Percentiles rank a stretch among this genome's conserved stretches.
These are phyloP conservation scores for Sturmia bella DNA, from an alignment of 2,888 invertebrate species.

Conservation along the genomic window DNA sequence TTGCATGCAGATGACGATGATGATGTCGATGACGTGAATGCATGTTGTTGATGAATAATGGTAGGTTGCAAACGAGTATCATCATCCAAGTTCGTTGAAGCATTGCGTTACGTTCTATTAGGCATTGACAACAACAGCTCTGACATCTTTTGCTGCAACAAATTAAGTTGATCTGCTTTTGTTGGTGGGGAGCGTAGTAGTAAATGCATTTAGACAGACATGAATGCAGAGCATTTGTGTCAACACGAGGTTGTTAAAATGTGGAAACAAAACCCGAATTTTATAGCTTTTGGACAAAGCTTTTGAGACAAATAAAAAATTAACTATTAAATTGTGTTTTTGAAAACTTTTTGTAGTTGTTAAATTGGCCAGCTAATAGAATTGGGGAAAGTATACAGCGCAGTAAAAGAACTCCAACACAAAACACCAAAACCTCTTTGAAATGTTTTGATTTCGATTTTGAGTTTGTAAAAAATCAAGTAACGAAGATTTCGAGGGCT, in stretches of 20 bases:
- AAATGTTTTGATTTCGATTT: too few relatives aligned
- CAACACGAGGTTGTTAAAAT: constrained; percentile 5
- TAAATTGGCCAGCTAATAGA: neutral
- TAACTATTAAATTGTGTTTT: constrained; percentile 17
- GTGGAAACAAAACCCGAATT: neutral
- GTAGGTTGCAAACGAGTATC: constrained; percentile 7
- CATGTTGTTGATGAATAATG: constrained; percentile 51
- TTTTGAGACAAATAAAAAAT: neutral
- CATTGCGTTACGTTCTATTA: constrained; percentile 67
- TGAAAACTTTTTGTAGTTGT: constrained; percentile 12
- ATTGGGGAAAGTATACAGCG: neutral
- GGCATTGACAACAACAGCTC: constrained; percentile 52
- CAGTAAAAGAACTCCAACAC: neutral
- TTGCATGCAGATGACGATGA: neutral
- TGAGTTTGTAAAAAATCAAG: too few relatives aligned
- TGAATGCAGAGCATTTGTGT: constrained; percentile 36
- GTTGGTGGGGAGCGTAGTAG: constrained; percentile 5
- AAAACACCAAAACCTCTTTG: too few relatives aligned
- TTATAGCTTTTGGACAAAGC: too few relatives aligned
- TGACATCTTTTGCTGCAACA: neutral
- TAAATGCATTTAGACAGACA: constrained; percentile 34
- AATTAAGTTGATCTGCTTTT: constrained; percentile 2
- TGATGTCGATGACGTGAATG: constrained; percentile 20
- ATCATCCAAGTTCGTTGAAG: constrained; percentile 46
- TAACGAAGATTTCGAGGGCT: too few relatives aligned